phyloP scores from a whole-genome alignment of 2,888 invertebrate species.

The Brachylomia viminalis region DNA sequence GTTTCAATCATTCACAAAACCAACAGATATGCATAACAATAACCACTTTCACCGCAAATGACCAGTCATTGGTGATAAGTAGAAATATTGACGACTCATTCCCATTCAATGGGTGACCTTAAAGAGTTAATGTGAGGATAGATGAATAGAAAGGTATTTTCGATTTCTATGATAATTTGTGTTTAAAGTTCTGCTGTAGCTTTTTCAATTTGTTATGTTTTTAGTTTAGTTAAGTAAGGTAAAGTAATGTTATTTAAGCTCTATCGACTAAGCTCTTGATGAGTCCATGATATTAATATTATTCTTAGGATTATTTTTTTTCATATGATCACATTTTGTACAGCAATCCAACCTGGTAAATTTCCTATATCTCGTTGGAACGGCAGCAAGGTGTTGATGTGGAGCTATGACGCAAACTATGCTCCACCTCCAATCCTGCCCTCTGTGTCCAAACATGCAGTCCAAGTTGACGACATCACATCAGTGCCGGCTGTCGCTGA shows the following conservation, averaged over 20 bases:
- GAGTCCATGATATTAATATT: too few relatives aligned
- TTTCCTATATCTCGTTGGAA: too few relatives aligned
- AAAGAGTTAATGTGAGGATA: constrained; percentile 35
- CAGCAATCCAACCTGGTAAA: too few relatives aligned
- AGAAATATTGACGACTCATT: constrained; percentile 59
- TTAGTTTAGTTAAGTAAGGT: background rate
- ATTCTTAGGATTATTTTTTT: too few relatives aligned
- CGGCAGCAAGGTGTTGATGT: too few relatives aligned
- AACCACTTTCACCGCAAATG: constrained; percentile 58
- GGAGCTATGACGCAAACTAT: too few relatives aligned
- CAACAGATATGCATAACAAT: constrained; percentile 56
- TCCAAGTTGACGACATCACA: too few relatives aligned
- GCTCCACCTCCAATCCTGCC: too few relatives aligned
- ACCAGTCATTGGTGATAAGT: constrained; percentile 52
- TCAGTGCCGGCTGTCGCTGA: too few relatives aligned
- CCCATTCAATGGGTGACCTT: constrained; percentile 58
- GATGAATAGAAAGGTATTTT: constrained; percentile 43
- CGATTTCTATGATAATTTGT: constrained; percentile 55
- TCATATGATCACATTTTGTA: too few relatives aligned
- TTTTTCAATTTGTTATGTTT: background rate
- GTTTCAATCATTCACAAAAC: constrained; percentile 38
- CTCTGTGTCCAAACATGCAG: too few relatives aligned
- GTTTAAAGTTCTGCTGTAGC: background rate
- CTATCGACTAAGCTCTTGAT: too few relatives aligned
- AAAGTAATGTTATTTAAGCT: background rate